Percentiles rank a stretch among this genome's conserved stretches.
Conservation (phyloP, 2,797 vertebrate genomes). For the Sus cebifrons region DNA sequence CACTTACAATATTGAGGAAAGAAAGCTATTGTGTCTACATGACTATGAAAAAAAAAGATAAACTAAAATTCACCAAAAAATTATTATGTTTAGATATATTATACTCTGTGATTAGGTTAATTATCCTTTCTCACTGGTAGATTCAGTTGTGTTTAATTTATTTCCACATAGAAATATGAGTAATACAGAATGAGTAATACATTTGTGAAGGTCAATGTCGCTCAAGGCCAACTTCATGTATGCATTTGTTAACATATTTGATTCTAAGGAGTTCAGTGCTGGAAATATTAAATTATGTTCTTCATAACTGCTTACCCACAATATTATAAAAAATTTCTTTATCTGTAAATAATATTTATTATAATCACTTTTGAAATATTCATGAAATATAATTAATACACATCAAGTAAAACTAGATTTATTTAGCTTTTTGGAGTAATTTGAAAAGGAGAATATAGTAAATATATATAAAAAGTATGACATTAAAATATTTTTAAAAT, state of each 20-base stretch:
- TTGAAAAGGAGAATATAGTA: neutral
- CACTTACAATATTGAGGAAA: slow-evolving; percentile 24
- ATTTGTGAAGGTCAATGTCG: neutral
- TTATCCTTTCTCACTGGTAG: neutral
- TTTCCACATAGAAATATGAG: slow-evolving; percentile 1
- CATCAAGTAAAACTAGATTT: slow-evolving; percentile 30
- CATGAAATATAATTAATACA: neutral
- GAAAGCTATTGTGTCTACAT: neutral
- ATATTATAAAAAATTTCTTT: slow-evolving; percentile 25
- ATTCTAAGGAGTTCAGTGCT: neutral
- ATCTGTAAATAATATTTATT: neutral
- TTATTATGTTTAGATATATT: neutral
- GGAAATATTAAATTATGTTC: neutral
- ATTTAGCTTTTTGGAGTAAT: neutral
- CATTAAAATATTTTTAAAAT: slow-evolving; percentile 60
- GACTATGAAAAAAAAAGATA: neutral
- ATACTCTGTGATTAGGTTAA: neutral
- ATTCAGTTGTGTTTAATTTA: neutral
- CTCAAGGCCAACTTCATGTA: neutral
- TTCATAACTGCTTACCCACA: neutral
- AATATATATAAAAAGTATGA: neutral
- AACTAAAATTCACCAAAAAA: slow-evolving; percentile 55
- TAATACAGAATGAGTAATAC: neutral
- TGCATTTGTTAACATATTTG: neutral
- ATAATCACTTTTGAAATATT: neutral